These are phyloP conservation scores for Eurois occulta DNA, from an alignment of 2,888 invertebrate genomes.

Conservation along the genomic window DNA sequence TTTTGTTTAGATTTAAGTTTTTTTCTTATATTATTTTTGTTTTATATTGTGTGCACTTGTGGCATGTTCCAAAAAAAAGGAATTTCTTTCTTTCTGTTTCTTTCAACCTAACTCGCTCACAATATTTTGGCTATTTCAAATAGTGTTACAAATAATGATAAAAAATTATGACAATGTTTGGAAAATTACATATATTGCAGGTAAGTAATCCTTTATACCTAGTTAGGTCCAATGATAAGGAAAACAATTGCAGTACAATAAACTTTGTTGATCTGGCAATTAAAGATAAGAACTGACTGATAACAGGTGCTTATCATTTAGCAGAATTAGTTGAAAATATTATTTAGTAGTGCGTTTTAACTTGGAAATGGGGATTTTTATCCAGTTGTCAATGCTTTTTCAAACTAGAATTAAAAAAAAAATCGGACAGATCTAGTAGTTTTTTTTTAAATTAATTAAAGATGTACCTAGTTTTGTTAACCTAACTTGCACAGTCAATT, in stretches of 20 bases:
- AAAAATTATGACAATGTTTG: not conserved
- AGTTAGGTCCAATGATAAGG: constrained; percentile 19
- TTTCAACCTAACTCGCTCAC: not conserved
- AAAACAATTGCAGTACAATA: constrained; percentile 9
- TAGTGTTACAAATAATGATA: not conserved
- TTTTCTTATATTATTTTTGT: not conserved
- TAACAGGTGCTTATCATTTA: constrained; percentile 37
- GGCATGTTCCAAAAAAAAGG: too few species aligned
- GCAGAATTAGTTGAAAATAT: not conserved
- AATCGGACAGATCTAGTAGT: not conserved
- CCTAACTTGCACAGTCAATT: not conserved
- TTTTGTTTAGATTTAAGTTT: too few species aligned
- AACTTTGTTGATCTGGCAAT: constrained; percentile 30
- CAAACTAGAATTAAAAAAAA: not conserved
- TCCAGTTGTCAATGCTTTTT: not conserved
- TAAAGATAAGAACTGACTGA: constrained; percentile 37
- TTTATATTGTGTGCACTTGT: not conserved
- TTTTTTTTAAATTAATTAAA: too few species aligned
- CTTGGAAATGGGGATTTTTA: too few species aligned
- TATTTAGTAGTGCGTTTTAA: constrained; percentile 1
- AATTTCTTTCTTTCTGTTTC: not conserved
- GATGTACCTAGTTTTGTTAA: too few species aligned
- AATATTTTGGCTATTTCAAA: not conserved
- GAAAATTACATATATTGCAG: not conserved
- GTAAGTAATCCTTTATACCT: not conserved